These are phyloP conservation scores for Denticeps clupeoides DNA, from an alignment of 2,797 vertebrate species.

Conservation along the genomic window DNA sequence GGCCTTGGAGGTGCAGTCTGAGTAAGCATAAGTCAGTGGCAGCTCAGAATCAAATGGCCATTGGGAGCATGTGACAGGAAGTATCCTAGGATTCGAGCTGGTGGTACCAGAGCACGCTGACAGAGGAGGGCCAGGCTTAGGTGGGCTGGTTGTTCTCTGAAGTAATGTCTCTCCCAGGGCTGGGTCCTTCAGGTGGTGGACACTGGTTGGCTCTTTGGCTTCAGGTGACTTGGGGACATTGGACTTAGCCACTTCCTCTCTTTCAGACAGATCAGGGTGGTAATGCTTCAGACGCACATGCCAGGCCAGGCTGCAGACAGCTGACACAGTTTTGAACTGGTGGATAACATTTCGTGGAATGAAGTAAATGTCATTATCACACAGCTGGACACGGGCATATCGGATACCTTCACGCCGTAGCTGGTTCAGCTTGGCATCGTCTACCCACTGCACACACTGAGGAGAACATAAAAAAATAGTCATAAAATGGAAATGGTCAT, in stretches of 20 bases:
- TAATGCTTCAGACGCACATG: slow-evolving; percentile 93
- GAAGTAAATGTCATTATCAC: slow-evolving; percentile 96
- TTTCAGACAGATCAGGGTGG: slow-evolving; percentile 53
- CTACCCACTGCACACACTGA: slow-evolving; percentile 74
- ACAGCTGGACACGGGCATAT: slow-evolving; percentile 83
- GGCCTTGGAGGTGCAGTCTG: too few species aligned
- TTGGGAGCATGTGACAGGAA: too few species aligned
- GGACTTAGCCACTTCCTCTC: too few species aligned
- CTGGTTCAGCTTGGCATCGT: slow-evolving; percentile 97
- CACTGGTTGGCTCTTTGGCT: not conserved
- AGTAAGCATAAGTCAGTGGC: too few species aligned
- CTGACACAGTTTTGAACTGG: slow-evolving; percentile 97
- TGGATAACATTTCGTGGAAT: slow-evolving; percentile 98
- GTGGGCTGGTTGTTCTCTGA: slow-evolving; percentile 36
- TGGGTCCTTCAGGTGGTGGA: too few species aligned
- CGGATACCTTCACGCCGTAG: slow-evolving; percentile 91
- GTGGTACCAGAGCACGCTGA: too few species aligned
- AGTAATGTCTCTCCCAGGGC: too few species aligned
- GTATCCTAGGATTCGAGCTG: too few species aligned
- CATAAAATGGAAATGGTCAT: too few species aligned
- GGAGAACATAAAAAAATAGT: too few species aligned
- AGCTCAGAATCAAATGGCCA: too few species aligned
- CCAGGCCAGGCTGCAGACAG: slow-evolving; percentile 97
- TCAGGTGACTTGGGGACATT: slow-evolving; percentile 36
- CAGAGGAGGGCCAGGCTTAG: slow-evolving; percentile 6